Conservation (phyloP, 1,140 invertebrate genomes). For the Drosophila lacteicornis region DNA sequence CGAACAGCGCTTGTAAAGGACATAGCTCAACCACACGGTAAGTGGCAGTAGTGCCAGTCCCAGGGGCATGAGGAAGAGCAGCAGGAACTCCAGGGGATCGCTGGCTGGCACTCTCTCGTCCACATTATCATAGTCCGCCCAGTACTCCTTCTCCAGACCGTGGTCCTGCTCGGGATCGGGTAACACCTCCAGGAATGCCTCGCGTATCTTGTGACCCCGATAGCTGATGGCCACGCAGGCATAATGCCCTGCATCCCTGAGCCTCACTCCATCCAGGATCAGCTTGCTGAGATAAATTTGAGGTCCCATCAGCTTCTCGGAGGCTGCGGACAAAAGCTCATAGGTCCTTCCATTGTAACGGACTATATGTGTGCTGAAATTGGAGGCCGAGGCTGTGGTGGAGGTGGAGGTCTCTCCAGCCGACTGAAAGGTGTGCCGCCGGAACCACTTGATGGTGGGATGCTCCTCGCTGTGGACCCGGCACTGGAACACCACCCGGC, state of each 20-base stretch:
- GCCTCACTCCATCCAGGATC: conserved; percentile 68
- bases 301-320: conserved; percentile 65
- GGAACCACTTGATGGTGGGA: conserved; percentile 81
- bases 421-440: conserved; percentile 31
- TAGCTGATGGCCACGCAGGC: conserved; percentile 80
- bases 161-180: not conserved
- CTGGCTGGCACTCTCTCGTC: conserved; percentile 49
- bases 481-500: conserved; percentile 76
- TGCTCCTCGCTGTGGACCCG: conserved; percentile 77
- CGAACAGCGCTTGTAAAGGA: conserved; percentile 64
- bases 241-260: conserved; percentile 70
- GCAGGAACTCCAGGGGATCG: conserved; percentile 63
- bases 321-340: conserved; percentile 60
- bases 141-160: conserved; percentile 58
- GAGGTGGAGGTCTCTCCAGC: conserved; percentile 13
- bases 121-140: conserved; percentile 56
- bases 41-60: conserved; percentile 73
- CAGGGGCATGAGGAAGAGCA: conserved; percentile 78
- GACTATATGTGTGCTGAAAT: conserved; percentile 72
- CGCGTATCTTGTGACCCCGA: conserved; percentile 72
- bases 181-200: conserved; percentile 70
- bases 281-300: conserved; percentile 81
- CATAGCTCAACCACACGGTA: conserved; percentile 69
- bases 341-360: conserved; percentile 75
- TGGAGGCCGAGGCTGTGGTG: conserved; percentile 9